Base-by-base conservation (phyloP, 2,113 vertebrate genomes). In the Burhinus bistriatus region DNA sequence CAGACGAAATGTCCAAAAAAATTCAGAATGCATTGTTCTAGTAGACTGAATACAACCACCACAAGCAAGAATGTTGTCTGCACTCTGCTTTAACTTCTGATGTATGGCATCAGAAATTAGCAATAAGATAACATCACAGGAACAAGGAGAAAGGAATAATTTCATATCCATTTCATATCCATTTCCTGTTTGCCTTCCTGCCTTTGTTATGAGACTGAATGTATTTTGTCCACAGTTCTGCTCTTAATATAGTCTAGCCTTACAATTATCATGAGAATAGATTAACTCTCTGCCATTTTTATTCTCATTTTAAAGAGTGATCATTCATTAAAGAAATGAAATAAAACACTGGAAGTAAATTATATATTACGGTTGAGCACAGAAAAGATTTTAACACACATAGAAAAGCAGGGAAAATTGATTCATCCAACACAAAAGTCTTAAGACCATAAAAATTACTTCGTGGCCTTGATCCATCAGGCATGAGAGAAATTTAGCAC, bases 301-400 rank as follows among this genome's bases (percentile, higher is more conserved):
- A 16, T 51, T 88, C 83, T 68, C 4, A 78, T 92, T 97, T 86
- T 90, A 83, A 42, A 91, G 13, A 57, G 30, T 13, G 57, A 83
- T 71, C 8, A n/a, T 61, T 96, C 94, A 88, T 91, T 72, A 91
- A 96, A 83, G 20, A 87, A 76, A 88, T 85, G 2, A 90, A 83
- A 87, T 55, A 58, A 66, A 57, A 34, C 47, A 49, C 8, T 32
- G 77, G 34, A 87, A 92, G 40, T 79, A 44, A 68, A 90, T 47
- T 89, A 23, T 51, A 21, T 44, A 22, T 76, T 89, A 34, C 26
- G 78, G 54, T 72, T 95, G 17, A 5, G 21, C 42, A n/a, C 73
- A 26, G 83, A 85, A 94, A 71, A 80, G 4, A 64, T 87, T 65
- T 95, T 93, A 83, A 77, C 26, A 66, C 25, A 91, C 83, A 55